Evolutionary conservation across 1,140 invertebrate genomes (phyloP).

Genomic region (Acromyrmex heyeri): DNA sequence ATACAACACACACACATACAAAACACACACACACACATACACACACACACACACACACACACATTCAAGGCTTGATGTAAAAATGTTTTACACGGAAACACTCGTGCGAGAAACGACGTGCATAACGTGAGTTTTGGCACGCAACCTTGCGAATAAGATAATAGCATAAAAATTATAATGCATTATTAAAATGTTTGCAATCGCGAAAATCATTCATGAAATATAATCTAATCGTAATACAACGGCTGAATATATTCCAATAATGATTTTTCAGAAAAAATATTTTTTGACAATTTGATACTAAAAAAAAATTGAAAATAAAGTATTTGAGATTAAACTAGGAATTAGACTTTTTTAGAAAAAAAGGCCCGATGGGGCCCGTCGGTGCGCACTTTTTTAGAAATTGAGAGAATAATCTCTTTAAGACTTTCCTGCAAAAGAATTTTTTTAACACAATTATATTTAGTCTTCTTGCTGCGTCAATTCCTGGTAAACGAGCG

Average conservation of each 20-base stretch:
- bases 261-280: neutral
- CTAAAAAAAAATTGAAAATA: neutral
- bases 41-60: neutral
- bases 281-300: neutral
- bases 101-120: slow-evolving; percentile 34
- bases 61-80: neutral
- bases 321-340: neutral
- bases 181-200: slow-evolving; percentile 5
- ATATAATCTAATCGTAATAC: neutral
- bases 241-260: neutral
- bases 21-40: neutral
- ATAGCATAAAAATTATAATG: slow-evolving; percentile 19
- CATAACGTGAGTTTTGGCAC: slow-evolving; percentile 63
- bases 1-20: neutral
- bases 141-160: slow-evolving; percentile 32
- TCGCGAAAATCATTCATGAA: neutral
- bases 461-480: neutral
- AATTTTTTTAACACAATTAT: neutral
- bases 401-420: neutral
- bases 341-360: neutral
- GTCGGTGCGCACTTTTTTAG: neutral
- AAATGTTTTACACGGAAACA: slow-evolving; percentile 45
- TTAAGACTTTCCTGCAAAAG: neutral
- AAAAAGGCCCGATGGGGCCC: too few species aligned
- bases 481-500: neutral